Evolutionary conservation across 2,888 invertebrate genomes (phyloP).

Genomic region (Drosophila testacea): DNA sequence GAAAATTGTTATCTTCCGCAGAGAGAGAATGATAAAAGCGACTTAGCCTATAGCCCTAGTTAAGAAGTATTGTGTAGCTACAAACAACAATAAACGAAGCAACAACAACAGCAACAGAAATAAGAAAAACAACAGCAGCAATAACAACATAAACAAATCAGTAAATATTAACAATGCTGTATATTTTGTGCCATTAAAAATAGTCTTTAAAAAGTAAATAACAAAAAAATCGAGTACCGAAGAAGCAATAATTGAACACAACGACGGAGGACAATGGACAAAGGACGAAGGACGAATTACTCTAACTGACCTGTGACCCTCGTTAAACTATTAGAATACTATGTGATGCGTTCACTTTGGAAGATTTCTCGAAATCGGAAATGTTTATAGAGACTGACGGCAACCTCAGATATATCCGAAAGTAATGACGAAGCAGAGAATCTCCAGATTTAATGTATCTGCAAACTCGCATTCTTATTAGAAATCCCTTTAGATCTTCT

Average conservation of each 20-base stretch:
- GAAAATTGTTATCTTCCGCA: slow-evolving; percentile 52
- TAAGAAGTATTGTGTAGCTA: slow-evolving; percentile 40
- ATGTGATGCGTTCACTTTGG: slow-evolving; percentile 30
- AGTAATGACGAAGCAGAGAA: slow-evolving; percentile 34
- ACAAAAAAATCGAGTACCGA: slow-evolving; percentile 53
- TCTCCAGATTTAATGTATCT: slow-evolving; percentile 28
- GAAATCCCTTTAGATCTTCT: slow-evolving; percentile 1
- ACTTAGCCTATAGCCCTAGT: slow-evolving; percentile 40
- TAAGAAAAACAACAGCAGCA: slow-evolving; percentile 25
- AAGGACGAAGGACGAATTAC: slow-evolving; percentile 6
- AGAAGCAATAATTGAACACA: slow-evolving; percentile 72
- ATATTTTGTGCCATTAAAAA: slow-evolving; percentile 78
- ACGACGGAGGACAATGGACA: slow-evolving; percentile 47
- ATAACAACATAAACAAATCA: slow-evolving; percentile 28
- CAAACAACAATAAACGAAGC: slow-evolving; percentile 27
- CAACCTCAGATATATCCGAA: slow-evolving; percentile 26
- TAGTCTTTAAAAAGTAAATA: slow-evolving; percentile 59
- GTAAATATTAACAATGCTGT: slow-evolving; percentile 61
- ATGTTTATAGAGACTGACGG: slow-evolving; percentile 39
- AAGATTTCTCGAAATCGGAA: slow-evolving; percentile 26
- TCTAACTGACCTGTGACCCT: slow-evolving; percentile 20
- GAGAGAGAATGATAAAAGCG: not conserved
- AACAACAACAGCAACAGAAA: slow-evolving; percentile 20
- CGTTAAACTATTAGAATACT: slow-evolving; percentile 32
- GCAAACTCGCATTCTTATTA: slow-evolving; percentile 1